Evolutionary conservation across 2,888 invertebrate species (phyloP).

Genomic region (Subacronicta megacephala): DNA sequence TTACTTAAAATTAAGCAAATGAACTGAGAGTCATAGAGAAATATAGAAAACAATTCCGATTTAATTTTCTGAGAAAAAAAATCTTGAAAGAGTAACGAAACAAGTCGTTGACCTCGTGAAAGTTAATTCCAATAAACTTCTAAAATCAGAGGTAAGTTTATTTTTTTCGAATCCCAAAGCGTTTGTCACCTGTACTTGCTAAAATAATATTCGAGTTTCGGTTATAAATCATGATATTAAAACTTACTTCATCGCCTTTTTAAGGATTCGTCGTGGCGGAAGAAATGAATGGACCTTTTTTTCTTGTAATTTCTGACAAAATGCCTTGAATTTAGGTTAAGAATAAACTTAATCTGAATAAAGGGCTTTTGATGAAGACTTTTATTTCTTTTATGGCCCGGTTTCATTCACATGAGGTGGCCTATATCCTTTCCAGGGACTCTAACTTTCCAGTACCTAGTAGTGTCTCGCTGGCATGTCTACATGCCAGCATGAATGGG

Average conservation of each 20-base stretch:
- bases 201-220: constrained; percentile 21
- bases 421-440: too few relatives aligned
- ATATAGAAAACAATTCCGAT: background rate
- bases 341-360: background rate
- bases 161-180: constrained; percentile 5
- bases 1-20: too few relatives aligned
- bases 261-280: constrained; percentile 13
- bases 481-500: too few relatives aligned
- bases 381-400: too few relatives aligned
- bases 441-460: too few relatives aligned
- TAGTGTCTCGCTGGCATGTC: too few relatives aligned
- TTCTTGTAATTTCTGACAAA: constrained; percentile 11
- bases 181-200: constrained; percentile 18
- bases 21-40: too few relatives aligned
- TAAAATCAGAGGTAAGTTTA: constrained; percentile 10
- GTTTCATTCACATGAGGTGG: too few relatives aligned
- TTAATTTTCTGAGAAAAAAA: too few relatives aligned
- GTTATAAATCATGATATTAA: constrained; percentile 34
- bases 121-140: constrained; percentile 6
- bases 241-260: constrained; percentile 41
- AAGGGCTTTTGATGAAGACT: background rate
- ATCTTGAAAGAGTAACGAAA: background rate
- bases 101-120: background rate
- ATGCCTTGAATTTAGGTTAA: constrained; percentile 3
- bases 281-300: constrained; percentile 24